Evolutionary conservation across 2,888 invertebrate genomes (phyloP), one percentile per base, ranked within the genome.

Genomic region (Hipparchia semele): DNA sequence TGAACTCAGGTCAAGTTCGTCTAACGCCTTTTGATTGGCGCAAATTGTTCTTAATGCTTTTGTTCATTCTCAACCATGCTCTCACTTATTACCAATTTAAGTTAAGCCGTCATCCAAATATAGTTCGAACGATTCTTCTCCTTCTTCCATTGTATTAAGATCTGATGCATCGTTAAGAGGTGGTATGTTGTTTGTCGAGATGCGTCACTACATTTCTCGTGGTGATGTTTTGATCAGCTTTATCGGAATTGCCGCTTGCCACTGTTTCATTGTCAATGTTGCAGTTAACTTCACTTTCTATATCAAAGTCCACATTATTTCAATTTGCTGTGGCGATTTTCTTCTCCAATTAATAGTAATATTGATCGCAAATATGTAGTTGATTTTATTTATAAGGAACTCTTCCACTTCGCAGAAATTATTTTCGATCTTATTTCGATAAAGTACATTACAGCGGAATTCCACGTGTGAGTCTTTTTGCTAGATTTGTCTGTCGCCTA

Each of bases 1-100:
- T 80, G 78, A 80, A 79, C 76, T 80, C 80, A 81, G 87, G 87
- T 90, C 90, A 87, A 83, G 85, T 83, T 84, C 82, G 80, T 76
- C 78, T 78, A 80, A 84, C 83, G 80, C 81, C 81, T 83, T 80
- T 84, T 87, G 86, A 90, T 90, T 89, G 87, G 81, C 80, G 80
- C 82, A 84, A 88, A 90, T 90, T 89, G 86, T 79, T 79, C 80
- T 80, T 81, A 81, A 83, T 83, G 80, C 81, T 81, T 81, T 81
- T 80, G 76, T 77, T 78, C 75, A 73, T 75, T 78, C 77, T 75
- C 79, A 74, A 68, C 68, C 75, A 72, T 70, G 71, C 79, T 80
- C 76, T 80, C 80, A 75, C 80, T 79, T 77, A 75, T 5, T 72
- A 77, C 79, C 74, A 74, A 62, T 54, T 73, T 76, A 69, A 46